These are phyloP conservation scores for Sula dactylatra DNA, from an alignment of 2,113 vertebrate species.

Conservation along the genomic window DNA sequence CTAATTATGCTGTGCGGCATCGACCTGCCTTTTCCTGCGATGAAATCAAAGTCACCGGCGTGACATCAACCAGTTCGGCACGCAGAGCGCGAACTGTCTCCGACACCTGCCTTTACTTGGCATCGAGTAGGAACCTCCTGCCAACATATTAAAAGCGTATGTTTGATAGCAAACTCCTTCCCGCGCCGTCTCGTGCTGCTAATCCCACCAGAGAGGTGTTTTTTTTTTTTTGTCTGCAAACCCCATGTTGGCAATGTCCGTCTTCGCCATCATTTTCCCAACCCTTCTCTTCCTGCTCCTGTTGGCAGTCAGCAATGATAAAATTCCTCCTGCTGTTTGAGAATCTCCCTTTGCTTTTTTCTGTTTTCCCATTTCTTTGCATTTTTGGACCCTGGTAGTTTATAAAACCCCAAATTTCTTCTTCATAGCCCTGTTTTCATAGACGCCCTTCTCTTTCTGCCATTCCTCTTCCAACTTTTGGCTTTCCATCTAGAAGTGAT, in stretches of 20 bases:
- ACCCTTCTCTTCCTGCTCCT: background rate
- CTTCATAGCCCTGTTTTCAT: background rate
- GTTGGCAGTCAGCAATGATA: background rate
- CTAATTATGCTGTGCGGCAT: background rate
- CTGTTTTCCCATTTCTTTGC: background rate
- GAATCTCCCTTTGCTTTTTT: background rate
- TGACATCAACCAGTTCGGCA: background rate
- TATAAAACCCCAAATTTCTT: background rate
- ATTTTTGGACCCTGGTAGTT: fast-evolving
- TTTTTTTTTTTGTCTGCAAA: fast-evolving
- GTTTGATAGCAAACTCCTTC: background rate
- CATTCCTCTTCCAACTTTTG: background rate
- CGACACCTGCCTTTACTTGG: background rate
- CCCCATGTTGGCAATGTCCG: fast-evolving
- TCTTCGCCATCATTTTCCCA: fast-evolving
- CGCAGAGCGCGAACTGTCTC: background rate
- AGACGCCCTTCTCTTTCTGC: background rate
- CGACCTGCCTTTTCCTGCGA: background rate
- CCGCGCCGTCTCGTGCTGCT: fast-evolving
- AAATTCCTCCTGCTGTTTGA: background rate
- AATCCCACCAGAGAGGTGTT: background rate
- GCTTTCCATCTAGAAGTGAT: background rate
- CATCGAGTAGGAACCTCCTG: background rate
- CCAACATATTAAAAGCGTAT: background rate
- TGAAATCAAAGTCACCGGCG: background rate